These are phyloP conservation scores for Panopea generosa DNA, from an alignment of 2,888 invertebrate species.

Conservation along the genomic window DNA sequence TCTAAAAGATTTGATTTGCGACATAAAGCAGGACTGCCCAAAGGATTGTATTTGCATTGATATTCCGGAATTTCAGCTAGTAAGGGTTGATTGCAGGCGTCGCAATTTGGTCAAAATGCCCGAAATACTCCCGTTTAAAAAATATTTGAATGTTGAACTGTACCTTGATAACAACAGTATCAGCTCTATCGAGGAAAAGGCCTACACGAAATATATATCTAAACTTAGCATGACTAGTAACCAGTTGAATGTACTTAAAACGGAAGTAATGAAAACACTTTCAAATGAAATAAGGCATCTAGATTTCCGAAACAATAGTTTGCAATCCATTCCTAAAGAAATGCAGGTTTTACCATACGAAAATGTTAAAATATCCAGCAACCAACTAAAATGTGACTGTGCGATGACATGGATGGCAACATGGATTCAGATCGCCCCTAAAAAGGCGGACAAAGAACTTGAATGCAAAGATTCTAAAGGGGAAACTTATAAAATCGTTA, in stretches of 20 bases:
- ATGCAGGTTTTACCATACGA: neutral
- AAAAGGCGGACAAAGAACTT: neutral
- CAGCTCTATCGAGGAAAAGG: neutral
- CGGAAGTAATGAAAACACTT: neutral
- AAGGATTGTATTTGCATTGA: neutral
- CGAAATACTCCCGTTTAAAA: neutral
- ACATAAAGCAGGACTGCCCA: neutral
- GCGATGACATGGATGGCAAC: neutral
- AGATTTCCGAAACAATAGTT: neutral
- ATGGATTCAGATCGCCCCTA: neutral
- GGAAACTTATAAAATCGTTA: neutral
- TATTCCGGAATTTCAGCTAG: neutral
- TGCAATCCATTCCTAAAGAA: neutral
- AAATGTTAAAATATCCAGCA: neutral
- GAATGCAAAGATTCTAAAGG: neutral
- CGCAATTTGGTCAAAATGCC: neutral
- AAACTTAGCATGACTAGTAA: neutral
- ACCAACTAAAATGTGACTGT: neutral
- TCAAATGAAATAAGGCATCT: neutral
- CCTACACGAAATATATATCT: neutral
- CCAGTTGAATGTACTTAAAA: neutral
- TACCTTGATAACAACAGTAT: neutral
- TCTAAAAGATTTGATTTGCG: neutral
- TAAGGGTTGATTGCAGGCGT: neutral
- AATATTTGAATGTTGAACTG: neutral